Base-by-base conservation (phyloP, 2,113 vertebrate genomes). In the Kryptolebias marmoratus region DNA sequence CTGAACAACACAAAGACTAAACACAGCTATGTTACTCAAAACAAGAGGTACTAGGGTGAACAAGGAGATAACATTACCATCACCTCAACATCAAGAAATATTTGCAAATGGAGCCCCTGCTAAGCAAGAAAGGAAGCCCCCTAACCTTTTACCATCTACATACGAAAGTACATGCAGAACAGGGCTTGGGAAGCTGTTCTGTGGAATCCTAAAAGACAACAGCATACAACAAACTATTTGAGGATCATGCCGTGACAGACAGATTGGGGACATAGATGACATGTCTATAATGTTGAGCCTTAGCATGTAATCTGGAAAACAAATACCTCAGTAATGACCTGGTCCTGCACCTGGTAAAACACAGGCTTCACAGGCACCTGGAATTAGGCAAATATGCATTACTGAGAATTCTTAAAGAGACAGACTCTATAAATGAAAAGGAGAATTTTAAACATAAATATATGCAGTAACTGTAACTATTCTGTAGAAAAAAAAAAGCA, bases 301-400 rank as follows among this genome's bases (percentile, higher is more conserved):
- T 88, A 90, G 90, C 80, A 55, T 86, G 86, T 89, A 90, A 93
- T 92, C 92, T 89, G 84, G 79, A 94, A 94, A 94, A 93, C 91
- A 93, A 94, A 94, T 93, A 93, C 85, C 89, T 91, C 68, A 76
- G 85, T 92, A 93, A 93, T 93, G 92, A 92, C 91, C 87, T 72
- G 81, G 83, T 73, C 71, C 64, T 79, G 84, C 93, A 93, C 93
- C 93, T 94, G 93, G 92, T 93, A 91, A 93, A 93, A 93, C 90
- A 92, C 81, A 89, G 87, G 85, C 71, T 88, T 89, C 86, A 72
- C 86, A 77, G 84, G 79, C 93, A 94, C 92, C 90, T 94, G 90
- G 90, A 94, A 92, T 92, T 87, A 91, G 88, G 90, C 77, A 88
- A 89, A 91, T 89, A 90, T 82, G 74, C 80, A 67, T 68, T 68